Evolutionary conservation across 2,113 vertebrate species (phyloP), one percentile per base, ranked within the genome.

Genomic region (Chaetura pelagica): DNA sequence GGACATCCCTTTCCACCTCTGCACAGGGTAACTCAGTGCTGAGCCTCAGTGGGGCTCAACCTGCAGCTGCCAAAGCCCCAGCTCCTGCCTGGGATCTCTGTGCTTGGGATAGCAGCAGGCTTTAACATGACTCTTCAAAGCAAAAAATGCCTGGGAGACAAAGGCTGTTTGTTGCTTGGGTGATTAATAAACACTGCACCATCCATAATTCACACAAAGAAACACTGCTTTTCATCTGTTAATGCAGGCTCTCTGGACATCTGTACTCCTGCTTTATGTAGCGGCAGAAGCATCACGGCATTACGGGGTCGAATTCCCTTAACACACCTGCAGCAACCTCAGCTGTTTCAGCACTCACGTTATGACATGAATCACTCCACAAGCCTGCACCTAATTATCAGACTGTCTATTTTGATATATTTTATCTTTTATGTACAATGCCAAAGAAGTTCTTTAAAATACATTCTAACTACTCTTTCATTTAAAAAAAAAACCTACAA

Each of bases 251-350:
- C 34, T 78, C 61, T 0, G 1, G 38, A 84, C 77, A 90, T 71
- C 76, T 92, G 83, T 51, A 77, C 24, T 91, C 58, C 57, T 87
- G 64, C 72, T 84, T 96, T 78, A 51, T 52, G 74, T 3, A 77
- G 78, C 22, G 6, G 91, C 81, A 94, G 74, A 82, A 79, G 59
- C 63, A 85, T 21, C 58, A 9, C 3, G 3, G 77, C 55, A 85
- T 30, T 59, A 68, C 1, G 0, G 68, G 89, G 85, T 89, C 2
- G 20, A 90, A 95, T 95, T 93, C 94, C 93, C 94, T 82, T n/a
- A 91, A 84, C 90, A 91, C 82, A 94, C 95, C 94, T 96, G 91
- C 90, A 96, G 93, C 77, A 95, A 75, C 91, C 78, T 94, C 84
- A 95, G 92, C 86, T 95, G 84, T 59, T 86, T 77, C 86, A 46